Evolutionary conservation across 2,797 vertebrate genomes (phyloP).

Genomic region (Brachyalestes nurse): DNA sequence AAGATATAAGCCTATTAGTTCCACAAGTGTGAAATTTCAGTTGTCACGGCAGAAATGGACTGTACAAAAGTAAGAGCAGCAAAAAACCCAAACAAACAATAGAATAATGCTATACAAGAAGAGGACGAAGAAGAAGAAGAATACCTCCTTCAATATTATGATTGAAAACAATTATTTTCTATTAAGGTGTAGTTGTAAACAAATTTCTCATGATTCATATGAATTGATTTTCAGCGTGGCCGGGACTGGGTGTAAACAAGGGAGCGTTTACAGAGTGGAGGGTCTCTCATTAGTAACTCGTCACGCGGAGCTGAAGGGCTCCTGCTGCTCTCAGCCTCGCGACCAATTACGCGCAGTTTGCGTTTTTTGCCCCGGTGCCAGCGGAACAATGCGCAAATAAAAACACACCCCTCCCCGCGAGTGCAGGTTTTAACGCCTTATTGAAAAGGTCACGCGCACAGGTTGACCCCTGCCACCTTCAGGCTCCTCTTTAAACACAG

Average conservation of each 20-base stretch:
- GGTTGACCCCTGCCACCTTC: constrained; percentile 52
- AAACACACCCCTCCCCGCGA: neutral
- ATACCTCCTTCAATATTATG: too few species aligned
- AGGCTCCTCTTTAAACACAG: constrained; percentile 57
- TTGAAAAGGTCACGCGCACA: constrained; percentile 46
- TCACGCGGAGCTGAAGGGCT: constrained; percentile 18
- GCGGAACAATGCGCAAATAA: constrained; percentile 46
- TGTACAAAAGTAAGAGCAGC: too few species aligned
- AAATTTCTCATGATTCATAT: too few species aligned
- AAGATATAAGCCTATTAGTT: too few species aligned
- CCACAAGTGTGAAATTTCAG: too few species aligned
- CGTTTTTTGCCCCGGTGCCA: constrained; percentile 20
- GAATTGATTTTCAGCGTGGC: neutral
- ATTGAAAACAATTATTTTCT: too few species aligned
- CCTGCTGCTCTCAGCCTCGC: constrained; percentile 10
- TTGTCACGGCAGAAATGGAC: too few species aligned
- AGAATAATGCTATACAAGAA: too few species aligned
- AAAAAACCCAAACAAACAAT: too few species aligned
- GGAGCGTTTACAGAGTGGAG: neutral
- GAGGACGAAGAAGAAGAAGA: too few species aligned
- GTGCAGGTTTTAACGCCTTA: constrained; percentile 30
- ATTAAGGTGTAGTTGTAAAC: too few species aligned
- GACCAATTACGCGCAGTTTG: constrained; percentile 34
- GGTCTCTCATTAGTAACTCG: constrained; percentile 1
- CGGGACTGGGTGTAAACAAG: neutral